Conservation (phyloP, 1,140 invertebrate species). For the Lucilia cuprina region DNA sequence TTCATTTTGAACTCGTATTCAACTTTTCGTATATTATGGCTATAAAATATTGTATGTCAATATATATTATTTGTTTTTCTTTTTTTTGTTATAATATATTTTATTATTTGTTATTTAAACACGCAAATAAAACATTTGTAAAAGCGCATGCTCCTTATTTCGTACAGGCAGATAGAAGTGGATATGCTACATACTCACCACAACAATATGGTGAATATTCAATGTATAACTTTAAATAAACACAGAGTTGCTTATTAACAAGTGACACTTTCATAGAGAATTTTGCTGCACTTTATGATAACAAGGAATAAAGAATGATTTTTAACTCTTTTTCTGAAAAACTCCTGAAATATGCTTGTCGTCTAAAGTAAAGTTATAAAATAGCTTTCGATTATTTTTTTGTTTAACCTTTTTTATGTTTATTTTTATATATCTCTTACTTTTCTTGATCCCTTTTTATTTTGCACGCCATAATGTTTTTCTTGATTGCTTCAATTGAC, state of each 20-base stretch:
- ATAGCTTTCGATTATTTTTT: not conserved
- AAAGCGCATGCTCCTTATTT: not conserved
- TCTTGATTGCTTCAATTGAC: slow-evolving; percentile 10
- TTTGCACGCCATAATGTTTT: not conserved
- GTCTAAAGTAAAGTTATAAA: not conserved
- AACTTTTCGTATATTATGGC: not conserved
- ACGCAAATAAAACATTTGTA: not conserved
- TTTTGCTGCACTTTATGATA: not conserved
- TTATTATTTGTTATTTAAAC: not conserved
- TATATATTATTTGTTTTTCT: not conserved
- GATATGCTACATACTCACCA: not conserved
- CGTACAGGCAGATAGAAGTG: not conserved
- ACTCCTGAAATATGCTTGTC: not conserved
- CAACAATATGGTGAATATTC: not conserved
- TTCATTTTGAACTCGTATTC: not conserved
- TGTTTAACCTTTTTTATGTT: not conserved
- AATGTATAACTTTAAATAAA: not conserved
- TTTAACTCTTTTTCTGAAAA: not conserved
- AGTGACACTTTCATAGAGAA: not conserved
- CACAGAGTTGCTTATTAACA: not conserved
- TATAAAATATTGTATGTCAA: not conserved
- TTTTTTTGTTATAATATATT: not conserved
- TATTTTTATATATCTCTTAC: not conserved
- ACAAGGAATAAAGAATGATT: not conserved
- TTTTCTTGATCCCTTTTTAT: not conserved